These are phyloP conservation scores for Trachelus stipa DNA, from an alignment of 2,888 invertebrate genomes.

Conservation along the genomic window DNA sequence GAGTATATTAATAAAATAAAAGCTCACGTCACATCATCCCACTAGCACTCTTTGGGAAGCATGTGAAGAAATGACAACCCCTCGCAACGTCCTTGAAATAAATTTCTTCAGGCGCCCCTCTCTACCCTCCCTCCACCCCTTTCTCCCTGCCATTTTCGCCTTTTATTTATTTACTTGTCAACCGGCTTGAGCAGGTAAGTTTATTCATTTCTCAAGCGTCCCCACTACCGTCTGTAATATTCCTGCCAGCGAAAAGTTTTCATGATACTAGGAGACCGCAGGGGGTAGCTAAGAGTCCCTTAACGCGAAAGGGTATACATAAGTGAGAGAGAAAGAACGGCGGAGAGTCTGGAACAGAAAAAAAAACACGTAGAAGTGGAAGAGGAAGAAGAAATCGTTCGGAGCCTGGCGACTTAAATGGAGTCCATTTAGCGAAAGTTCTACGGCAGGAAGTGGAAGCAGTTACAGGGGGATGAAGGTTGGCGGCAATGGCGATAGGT, in stretches of 20 bases:
- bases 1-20: constrained; percentile 52
- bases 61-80: constrained; percentile 31
- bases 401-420: constrained; percentile 26
- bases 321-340: background rate
- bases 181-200: background rate
- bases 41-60: constrained; percentile 35
- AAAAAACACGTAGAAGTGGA: background rate
- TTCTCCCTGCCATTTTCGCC: background rate
- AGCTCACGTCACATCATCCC: constrained; percentile 45
- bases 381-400: background rate
- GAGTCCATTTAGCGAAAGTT: constrained; percentile 44
- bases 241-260: background rate
- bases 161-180: background rate
- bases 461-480: constrained; percentile 32
- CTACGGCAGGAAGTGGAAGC: constrained; percentile 37
- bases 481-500: constrained; percentile 31
- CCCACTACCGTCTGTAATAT: background rate
- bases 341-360: background rate
- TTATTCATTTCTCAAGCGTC: background rate
- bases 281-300: background rate
- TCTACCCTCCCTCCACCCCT: no score
- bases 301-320: background rate
- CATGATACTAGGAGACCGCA: background rate
- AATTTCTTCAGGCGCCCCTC: background rate
- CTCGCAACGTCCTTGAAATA: background rate